Evolutionary conservation across 1,140 invertebrate species (phyloP), one percentile per base, ranked within the genome.

Genomic region (Drosophila ficusphila): DNA sequence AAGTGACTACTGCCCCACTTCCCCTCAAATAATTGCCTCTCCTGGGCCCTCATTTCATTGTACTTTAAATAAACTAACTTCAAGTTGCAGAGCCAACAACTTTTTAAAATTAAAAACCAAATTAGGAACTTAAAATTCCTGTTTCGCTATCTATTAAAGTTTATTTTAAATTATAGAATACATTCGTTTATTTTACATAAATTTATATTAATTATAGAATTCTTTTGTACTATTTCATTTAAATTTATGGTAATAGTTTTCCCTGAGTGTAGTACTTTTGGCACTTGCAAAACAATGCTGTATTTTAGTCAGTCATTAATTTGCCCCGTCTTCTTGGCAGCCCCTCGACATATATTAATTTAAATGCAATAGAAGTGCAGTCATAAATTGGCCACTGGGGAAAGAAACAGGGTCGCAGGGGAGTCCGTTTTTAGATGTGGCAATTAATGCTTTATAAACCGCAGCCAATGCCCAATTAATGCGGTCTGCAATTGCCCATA

Each of bases 381-480:
- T 36, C 53, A 75, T 58, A 64, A 52, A 54, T 75, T 53, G 54
- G 21, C 8, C n/a, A 19, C 0, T 19, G 8, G 19, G 21, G n/a
- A 8, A 0, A 11, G 8, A 1, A 47, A 12, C 16, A 23, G 36
- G 70, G 29, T 54, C 21, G 36, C 9, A 23, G 21, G 19, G 18
- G 44, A 21, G 21, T 44, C 61, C 21, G 29, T 34, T 44, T 47
- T 53, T 68, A 51, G 49, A 47, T 46, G 47, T 23, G 49, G 56
- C 48, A 79, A 79, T 79, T 75, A 79, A 79, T 64, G 38, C 33
- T 53, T 58, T 53, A 75, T 79, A 67, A 53, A 51, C 71, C 71
- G 60, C 54, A 82, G 39, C 68, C 52, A 53, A 77, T 81, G 73
- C 44, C 61, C 75, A 85, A 75, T 85, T 85, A 85, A 75, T 79